Base-by-base conservation (phyloP, 2,797 vertebrate species). In the Gymnocypris eckloni region DNA sequence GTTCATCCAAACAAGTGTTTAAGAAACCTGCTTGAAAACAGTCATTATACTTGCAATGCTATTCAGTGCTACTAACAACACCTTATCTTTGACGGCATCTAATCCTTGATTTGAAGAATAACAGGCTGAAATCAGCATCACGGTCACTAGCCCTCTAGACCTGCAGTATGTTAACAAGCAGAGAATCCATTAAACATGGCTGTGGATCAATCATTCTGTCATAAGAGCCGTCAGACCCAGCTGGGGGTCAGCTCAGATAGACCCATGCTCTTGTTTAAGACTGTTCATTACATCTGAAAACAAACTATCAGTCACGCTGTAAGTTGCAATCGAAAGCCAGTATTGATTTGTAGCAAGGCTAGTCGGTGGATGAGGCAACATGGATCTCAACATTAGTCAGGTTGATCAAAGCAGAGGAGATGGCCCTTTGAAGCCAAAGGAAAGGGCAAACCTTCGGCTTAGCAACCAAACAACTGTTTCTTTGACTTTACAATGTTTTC, bases 331-430 rank as follows among this genome's bases (percentile, higher is more conserved):
- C 67, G 56, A 88, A 86, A 79, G 66, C 54, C 37, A 69, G 81
- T 90, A 93, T 89, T 92, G 93, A 94, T 94, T 90, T 90, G 87
- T 87, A 89, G 86, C 87, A 91, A 91, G 92, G 92, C 92, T 92
- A 92, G 93, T 88, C 88, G 86, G 90, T 92, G 88, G 93, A 85
- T 92, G 91, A 92, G 91, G 90, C 91, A 89, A 91, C 89, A 90
- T 59, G 91, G 87, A 92, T 92, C 93, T 92, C 93, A 92, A 91
- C 91, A 92, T 93, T 92, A 94, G 89, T 4, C 39, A 66, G 54
- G 82, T 76, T 90, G 88, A 91, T 92, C 93, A 88, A 93, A 90
- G 90, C 89, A 82, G 79, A 86, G 67, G 83, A 43, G 87, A 73
- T 54, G 50, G 86, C 76, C 79, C 77, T 88, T 85, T 88, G 76